Conservation (phyloP, 2,113 vertebrate species). For the Pteronura brasiliensis region DNA sequence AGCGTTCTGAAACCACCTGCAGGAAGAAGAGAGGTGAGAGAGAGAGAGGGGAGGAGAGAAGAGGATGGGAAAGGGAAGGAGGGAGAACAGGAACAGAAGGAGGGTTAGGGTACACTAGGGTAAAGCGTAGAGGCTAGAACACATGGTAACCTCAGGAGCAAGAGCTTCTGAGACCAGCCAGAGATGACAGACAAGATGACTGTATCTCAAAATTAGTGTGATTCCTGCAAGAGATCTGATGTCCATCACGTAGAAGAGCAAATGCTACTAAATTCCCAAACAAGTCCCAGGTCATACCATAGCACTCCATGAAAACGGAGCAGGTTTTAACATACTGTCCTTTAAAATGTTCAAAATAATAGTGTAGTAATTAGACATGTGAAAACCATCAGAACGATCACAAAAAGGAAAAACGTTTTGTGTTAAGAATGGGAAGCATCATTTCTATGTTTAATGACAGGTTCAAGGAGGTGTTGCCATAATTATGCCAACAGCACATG, state of each 20-base stretch:
- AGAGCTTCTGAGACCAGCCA: too few species aligned
- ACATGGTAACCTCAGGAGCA: neutral
- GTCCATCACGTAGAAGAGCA: neutral
- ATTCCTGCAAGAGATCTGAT: too few species aligned
- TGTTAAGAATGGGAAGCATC: rapidly evolving
- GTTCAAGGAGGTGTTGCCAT: neutral
- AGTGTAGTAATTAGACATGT: too few species aligned
- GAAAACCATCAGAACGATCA: neutral
- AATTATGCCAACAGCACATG: rapidly evolving
- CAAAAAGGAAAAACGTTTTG: neutral
- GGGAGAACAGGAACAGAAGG: rapidly evolving
- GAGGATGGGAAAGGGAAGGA: rapidly evolving
- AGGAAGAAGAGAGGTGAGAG: too few species aligned
- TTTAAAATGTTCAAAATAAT: neutral
- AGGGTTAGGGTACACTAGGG: too few species aligned
- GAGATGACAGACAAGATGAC: neutral
- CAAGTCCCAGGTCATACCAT: neutral
- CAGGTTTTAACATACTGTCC: rapidly evolving
- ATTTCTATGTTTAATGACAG: neutral
- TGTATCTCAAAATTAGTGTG: rapidly evolving
- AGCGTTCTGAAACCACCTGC: rapidly evolving
- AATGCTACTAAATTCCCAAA: neutral
- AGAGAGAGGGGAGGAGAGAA: too few species aligned
- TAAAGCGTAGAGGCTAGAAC: neutral
- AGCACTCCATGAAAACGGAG: neutral